These are phyloP conservation scores for Sebastes nivosus DNA, from an alignment of 2,797 vertebrate species.

Conservation along the genomic window DNA sequence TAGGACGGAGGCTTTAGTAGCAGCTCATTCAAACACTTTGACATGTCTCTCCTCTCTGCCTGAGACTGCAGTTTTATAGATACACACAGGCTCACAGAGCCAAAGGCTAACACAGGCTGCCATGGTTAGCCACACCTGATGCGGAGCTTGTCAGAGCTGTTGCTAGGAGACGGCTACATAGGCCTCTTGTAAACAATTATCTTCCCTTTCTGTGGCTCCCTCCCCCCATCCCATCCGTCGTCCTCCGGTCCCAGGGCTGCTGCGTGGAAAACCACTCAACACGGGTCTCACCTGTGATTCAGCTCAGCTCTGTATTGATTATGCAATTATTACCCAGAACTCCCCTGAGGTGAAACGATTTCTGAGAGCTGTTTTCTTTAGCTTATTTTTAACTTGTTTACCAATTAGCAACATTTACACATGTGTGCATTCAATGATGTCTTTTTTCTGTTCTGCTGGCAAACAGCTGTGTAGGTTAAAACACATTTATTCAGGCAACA, in stretches of 20 bases:
- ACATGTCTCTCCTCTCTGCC: background rate
- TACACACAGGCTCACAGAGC: background rate
- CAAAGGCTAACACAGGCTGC: slow-evolving; percentile 76
- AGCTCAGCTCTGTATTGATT: slow-evolving; percentile 71
- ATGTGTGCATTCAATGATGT: background rate
- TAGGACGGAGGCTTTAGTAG: background rate
- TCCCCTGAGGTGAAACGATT: slow-evolving; percentile 22
- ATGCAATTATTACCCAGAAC: slow-evolving; percentile 67
- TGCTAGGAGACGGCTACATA: slow-evolving; percentile 89
- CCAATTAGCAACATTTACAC: background rate
- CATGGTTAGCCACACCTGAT: slow-evolving; percentile 84
- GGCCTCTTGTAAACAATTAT: slow-evolving; percentile 91
- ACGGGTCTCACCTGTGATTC: slow-evolving; percentile 75
- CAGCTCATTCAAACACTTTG: slow-evolving; percentile 2
- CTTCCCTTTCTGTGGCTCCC: slow-evolving; percentile 53
- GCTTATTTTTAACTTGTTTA: background rate
- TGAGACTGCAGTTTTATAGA: slow-evolving; percentile 29
- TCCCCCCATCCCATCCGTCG: slow-evolving; percentile 42
- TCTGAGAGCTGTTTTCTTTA: background rate
- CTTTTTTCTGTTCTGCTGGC: background rate
- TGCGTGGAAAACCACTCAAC: slow-evolving; percentile 60
- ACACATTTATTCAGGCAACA: background rate
- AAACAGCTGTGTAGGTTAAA: background rate
- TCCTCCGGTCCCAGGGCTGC: slow-evolving; percentile 65
- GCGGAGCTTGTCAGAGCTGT: slow-evolving; percentile 82